Base-by-base conservation (phyloP, 2,113 vertebrate species). In the Anas platyrhynchos region DNA sequence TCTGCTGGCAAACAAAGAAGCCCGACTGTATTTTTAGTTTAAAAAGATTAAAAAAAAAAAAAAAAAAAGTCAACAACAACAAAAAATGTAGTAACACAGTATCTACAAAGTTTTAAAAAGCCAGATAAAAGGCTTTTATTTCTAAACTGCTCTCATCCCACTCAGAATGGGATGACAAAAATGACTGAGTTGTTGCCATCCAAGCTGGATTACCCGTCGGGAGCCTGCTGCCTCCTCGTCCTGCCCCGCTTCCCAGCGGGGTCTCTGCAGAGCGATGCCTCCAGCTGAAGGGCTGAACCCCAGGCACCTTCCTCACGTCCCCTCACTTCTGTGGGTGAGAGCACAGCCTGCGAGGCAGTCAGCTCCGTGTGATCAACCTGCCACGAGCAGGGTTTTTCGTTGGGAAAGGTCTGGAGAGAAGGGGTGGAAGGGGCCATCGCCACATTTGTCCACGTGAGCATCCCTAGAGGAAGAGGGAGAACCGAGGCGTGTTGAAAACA, bases 291-390 rank as follows among this genome's bases (percentile, higher is more conserved):
- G 20, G 22, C 38, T 50, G 73, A 83, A 32, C 2, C 25, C 34
- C 29, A 36, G 34, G 32, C 44, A 61, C 26, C 21, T n/a, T 68
- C 58, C 21, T 80, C 11, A 7, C 0, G 0, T 55, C 23, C 3
- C 8, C 26, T 26, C 10, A 0, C 54, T 26, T 36, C 32, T 29
- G 27, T 61, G 48, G 63, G 43, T 72, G 80, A 83, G 6, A 56
- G 20, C 34, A 44, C 44, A 73, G 63, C n/a, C 59, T 55, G 50
- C 0, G 1, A 69, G 84, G n/a, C n/a, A 54, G n/a, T 55, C 1
- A 1, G 22, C 56, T 25, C 38, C 59, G 52, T 17, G 16, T 18
- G 5, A 13, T 74, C 66, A 58, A 87, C 84, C 31, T 31, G 61
- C 69, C 52, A 44, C 0, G 2, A 48, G 20, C 31, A 16, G 27